phyloP scores from a whole-genome alignment of 2,113 vertebrate genomes.

The Lanius collurio region DNA sequence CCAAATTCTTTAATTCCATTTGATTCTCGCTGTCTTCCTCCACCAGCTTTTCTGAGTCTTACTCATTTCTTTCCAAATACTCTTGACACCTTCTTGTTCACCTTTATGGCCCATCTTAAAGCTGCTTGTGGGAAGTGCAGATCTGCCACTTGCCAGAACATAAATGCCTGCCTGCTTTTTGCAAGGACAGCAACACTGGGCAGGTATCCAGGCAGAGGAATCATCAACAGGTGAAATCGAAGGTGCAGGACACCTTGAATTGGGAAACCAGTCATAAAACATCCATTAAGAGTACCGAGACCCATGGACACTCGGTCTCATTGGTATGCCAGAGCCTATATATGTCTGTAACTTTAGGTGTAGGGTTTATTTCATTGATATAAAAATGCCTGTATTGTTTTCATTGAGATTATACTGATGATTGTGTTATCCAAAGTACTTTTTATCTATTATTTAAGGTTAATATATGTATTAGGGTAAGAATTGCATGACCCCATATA shows the following conservation, averaged over 20 bases:
- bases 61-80: not conserved
- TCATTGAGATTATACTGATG: not conserved
- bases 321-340: not conserved
- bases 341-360: not conserved
- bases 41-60: not conserved
- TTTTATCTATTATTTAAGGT: not conserved
- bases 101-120: not conserved
- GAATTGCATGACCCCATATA: not conserved
- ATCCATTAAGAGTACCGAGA: not conserved
- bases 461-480: not conserved
- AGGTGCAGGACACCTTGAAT: not conserved
- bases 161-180: not conserved
- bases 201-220: not conserved
- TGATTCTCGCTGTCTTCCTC: not conserved
- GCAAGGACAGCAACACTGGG: not conserved
- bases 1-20: not conserved
- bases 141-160: not conserved
- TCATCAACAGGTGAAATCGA: not conserved
- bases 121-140: not conserved
- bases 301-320: not conserved
- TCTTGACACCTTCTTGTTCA: fast-evolving
- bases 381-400: not conserved
- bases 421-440: not conserved
- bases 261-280: not conserved
- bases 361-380: not conserved